Percentiles rank a stretch among this genome's conserved stretches.
phyloP scores from a whole-genome alignment of 2,797 vertebrate genomes.

The Anguilla anguilla region DNA sequence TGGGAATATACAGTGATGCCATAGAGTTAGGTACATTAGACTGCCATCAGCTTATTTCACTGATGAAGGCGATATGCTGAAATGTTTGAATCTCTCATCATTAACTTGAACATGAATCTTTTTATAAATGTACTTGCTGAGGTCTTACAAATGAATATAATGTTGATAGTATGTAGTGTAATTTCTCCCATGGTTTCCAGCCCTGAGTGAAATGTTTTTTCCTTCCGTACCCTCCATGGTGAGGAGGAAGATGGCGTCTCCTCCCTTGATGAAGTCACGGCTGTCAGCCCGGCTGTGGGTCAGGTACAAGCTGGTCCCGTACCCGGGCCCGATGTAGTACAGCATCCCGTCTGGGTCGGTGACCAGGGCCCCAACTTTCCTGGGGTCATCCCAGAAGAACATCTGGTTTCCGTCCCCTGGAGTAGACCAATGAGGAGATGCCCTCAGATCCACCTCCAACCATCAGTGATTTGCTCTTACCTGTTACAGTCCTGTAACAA shows the following conservation, averaged over 20 bases:
- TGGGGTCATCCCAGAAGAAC: constrained; percentile 81
- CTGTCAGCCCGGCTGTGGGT: constrained; percentile 74
- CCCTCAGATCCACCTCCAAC: too few species aligned
- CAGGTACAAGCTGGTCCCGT: constrained; percentile 72
- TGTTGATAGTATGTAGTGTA: not conserved
- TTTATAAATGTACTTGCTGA: not conserved
- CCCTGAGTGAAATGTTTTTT: not conserved
- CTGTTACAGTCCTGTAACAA: too few species aligned
- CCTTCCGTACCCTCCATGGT: constrained; percentile 79
- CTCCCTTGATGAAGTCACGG: constrained; percentile 82
- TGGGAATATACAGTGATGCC: not conserved
- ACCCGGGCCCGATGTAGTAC: constrained; percentile 69
- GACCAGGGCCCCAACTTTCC: constrained; percentile 71
- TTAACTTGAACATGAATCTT: too few species aligned
- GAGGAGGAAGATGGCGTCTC: constrained; percentile 77
- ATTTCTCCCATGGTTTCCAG: not conserved
- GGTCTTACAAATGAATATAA: not conserved
- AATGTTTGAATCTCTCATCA: too few species aligned
- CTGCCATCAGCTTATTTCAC: not conserved
- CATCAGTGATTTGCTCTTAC: too few species aligned
- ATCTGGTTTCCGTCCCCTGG: constrained; percentile 47
- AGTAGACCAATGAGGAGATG: not conserved
- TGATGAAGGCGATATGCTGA: too few species aligned
- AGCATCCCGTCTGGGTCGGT: constrained; percentile 72
- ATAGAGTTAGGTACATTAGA: not conserved